Evolutionary conservation across 2,888 invertebrate species (phyloP), one percentile per base, ranked within the genome.

Genomic region (Pomacea canaliculata): DNA sequence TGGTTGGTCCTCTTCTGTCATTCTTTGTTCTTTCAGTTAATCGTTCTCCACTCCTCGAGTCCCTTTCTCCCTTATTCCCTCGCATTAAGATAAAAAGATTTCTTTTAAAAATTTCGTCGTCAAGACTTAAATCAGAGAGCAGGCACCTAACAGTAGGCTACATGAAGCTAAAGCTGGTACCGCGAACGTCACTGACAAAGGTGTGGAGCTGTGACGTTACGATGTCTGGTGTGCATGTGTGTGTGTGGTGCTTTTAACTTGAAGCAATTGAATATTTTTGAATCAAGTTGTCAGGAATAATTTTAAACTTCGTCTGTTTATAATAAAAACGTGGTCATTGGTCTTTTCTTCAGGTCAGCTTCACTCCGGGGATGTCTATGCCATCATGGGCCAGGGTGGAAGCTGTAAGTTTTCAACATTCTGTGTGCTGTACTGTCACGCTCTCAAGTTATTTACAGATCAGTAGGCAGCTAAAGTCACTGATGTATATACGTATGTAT

Each of bases 301-400:
- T 60, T 60, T 19, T 60, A 60, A 19, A 7, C n/a, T 19, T 7
- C n/a, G 7, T 60, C 18, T 60, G 60, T 7, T 19, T 60, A 7
- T 7, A 60, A 19, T 19, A 60, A 60, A 16, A 63, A 63, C n/a
- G 10, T 19, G 27, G 2, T 63, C 19, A 19, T 19, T 7, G 19
- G 7, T 56, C 4, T 7, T 16, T 16, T 56, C 51, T 51, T 7
- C 71, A 76, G 76, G 66, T 48, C 27, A 19, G 9, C 70, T 60
- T 23, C 65, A 71, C 27, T 76, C 76, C 12, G 76, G 67, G 16
- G 76, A 76, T 65, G 76, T 76, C 2, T 76, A 71, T 60, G 76
- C 76, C 23, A 76, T 76, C 49, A 62, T 76, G 63, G 71, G 70
- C 13, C 59, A 67, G 23, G 76, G 76, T 27, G 76, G 76, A 46